Conservation (phyloP, 1,140 invertebrate genomes). For the Drosophila truncata region DNA sequence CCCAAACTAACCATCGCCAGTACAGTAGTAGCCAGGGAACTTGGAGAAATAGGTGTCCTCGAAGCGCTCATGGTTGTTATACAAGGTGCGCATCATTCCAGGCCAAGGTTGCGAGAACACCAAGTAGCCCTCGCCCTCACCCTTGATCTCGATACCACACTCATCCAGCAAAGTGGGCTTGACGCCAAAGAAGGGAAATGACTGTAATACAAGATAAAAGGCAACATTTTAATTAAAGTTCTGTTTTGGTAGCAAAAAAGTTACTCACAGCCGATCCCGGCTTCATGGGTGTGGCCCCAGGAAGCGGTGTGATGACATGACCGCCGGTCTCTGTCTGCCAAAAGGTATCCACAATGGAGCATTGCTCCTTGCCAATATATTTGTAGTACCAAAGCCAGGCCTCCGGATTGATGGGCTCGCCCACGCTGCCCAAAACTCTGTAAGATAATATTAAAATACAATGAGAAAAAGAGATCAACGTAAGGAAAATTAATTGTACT, state of each 20-base stretch:
- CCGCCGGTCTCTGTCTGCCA: constrained; percentile 99
- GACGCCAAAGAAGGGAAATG: constrained; percentile 98
- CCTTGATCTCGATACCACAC: constrained; percentile 93
- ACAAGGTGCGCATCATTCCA: constrained; percentile 97
- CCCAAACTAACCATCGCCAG: constrained; percentile 94
- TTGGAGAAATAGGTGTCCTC: constrained; percentile 97
- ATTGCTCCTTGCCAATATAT: constrained; percentile 92
- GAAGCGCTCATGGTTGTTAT: constrained; percentile 96
- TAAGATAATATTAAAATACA: background rate
- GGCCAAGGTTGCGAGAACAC: constrained; percentile 98
- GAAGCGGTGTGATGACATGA: constrained; percentile 97
- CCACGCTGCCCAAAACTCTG: constrained; percentile 96
- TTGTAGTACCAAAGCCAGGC: constrained; percentile 99
- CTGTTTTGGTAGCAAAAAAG: background rate
- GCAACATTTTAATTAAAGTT: background rate
- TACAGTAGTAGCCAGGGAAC: constrained; percentile 98
- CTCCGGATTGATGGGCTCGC: constrained; percentile 99
- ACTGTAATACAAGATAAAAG: constrained; percentile 87
- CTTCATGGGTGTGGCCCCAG: constrained; percentile 97
- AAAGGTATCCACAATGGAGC: constrained; percentile 98
- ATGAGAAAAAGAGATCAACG: background rate
- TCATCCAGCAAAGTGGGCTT: constrained; percentile 95
- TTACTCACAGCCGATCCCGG: constrained; percentile 97
- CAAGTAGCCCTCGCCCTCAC: constrained; percentile 96
- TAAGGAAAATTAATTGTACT: background rate